These are phyloP conservation scores for Nesogale talazaci DNA, from an alignment of 2,113 vertebrate genomes.

Conservation along the genomic window DNA sequence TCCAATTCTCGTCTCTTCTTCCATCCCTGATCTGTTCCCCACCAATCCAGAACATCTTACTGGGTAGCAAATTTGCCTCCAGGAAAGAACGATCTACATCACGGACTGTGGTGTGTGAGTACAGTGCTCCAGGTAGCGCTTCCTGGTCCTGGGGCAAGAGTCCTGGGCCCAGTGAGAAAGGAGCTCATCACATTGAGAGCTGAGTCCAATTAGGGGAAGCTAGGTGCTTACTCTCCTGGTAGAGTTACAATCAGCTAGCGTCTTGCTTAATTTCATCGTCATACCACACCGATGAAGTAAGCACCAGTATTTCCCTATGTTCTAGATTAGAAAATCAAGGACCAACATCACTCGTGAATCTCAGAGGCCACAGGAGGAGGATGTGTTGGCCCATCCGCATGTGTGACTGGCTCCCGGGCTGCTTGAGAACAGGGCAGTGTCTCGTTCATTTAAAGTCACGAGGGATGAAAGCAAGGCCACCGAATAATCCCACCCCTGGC, in stretches of 20 bases:
- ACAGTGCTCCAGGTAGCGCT: fast-evolving
- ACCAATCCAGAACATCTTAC: neutral
- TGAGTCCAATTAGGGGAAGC: neutral
- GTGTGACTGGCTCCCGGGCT: neutral
- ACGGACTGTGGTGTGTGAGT: neutral
- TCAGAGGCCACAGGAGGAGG: neutral
- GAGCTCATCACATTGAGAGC: fast-evolving
- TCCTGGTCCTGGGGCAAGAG: neutral
- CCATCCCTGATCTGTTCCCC: neutral
- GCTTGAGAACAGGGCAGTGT: neutral
- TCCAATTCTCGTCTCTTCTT: neutral
- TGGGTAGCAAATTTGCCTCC: neutral
- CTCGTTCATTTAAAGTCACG: neutral
- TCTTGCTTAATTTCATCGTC: neutral
- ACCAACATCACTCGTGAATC: neutral
- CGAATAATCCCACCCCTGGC: neutral
- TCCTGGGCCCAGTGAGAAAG: neutral
- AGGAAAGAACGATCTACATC: neutral
- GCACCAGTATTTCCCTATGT: neutral
- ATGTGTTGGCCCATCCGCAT: neutral
- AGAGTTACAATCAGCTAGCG: neutral
- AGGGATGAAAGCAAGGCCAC: neutral
- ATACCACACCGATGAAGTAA: neutral
- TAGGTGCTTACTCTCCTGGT: neutral
- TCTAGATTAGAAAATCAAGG: neutral